Percentiles rank a stretch among this genome's conserved stretches.
Evolutionary conservation across 2,888 invertebrate genomes (phyloP).

Genomic region (Campoplex capitator): DNA sequence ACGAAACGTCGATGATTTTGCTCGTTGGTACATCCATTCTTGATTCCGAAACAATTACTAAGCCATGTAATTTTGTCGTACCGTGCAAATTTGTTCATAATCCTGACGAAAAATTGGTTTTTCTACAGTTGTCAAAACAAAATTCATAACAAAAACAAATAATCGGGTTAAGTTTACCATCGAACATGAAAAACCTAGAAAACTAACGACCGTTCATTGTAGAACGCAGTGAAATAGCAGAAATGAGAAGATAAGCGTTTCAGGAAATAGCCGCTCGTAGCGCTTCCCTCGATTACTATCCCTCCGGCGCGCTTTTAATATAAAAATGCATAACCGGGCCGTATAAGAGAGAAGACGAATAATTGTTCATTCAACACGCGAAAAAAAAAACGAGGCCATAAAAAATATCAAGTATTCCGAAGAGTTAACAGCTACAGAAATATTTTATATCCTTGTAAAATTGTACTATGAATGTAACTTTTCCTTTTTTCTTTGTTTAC

Average conservation of each 20-base stretch:
- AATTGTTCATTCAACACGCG: conserved; percentile 6
- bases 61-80: neutral
- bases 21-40: conserved; percentile 76
- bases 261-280: too few species aligned
- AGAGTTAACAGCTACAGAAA: neutral
- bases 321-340: neutral
- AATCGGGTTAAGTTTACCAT: too few species aligned
- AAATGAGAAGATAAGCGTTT: too few species aligned
- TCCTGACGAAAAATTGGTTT: neutral
- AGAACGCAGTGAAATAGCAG: too few species aligned
- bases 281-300: too few species aligned
- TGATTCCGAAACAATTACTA: conserved; percentile 2
- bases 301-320: too few species aligned
- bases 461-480: neutral
- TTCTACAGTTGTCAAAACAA: neutral
- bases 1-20: conserved; percentile 79
- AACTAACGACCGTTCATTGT: too few species aligned
- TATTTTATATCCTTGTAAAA: conserved; percentile 10
- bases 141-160: neutral
- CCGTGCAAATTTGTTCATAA: conserved; percentile 1
- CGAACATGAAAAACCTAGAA: too few species aligned
- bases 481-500: neutral
- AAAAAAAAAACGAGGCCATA: neutral
- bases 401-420: conserved; percentile 2
- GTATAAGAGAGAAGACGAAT: conserved; percentile 4